Evolutionary conservation across 2,113 vertebrate species (phyloP).

Genomic region (Myotis brandtii): DNA sequence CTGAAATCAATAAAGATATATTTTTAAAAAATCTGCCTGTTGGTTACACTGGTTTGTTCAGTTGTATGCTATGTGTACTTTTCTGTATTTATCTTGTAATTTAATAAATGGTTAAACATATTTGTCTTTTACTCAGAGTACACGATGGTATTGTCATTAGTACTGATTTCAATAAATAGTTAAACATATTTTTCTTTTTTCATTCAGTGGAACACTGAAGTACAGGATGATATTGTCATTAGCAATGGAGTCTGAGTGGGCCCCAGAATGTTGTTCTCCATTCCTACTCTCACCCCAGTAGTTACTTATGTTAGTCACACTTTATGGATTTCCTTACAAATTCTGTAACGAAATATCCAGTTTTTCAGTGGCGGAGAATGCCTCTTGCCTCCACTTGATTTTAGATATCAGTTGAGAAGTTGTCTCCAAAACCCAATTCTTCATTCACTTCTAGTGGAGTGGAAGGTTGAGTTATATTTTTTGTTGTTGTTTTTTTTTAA

Average conservation of each 20-base stretch:
- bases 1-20: not conserved
- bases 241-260: conserved; percentile 21
- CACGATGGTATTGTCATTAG: conserved; percentile 1
- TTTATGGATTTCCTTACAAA: not conserved
- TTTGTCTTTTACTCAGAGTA: not conserved
- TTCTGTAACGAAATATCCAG: not conserved
- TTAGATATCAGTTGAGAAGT: conserved; percentile 25
- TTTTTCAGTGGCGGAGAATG: not conserved
- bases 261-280: not conserved
- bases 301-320: conserved; percentile 8
- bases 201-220: not conserved
- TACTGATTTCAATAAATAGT: not conserved
- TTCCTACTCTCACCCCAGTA: not conserved
- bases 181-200: conserved; percentile 6
- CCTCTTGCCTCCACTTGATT: not conserved
- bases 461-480: not conserved
- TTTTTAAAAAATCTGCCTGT: not conserved
- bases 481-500: not conserved
- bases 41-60: not conserved
- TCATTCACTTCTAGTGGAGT: not conserved
- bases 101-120: conserved; percentile 3
- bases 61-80: not conserved
- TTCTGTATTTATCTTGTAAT: conserved; percentile 41
- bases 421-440: not conserved
- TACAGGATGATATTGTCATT: conserved; percentile 15